A percentile compares a stretch with the other conserved stretches of the same genome.
These are phyloP conservation scores for Pyrgilauda ruficollis DNA, from an alignment of 2,113 vertebrate genomes.

Conservation along the genomic window DNA sequence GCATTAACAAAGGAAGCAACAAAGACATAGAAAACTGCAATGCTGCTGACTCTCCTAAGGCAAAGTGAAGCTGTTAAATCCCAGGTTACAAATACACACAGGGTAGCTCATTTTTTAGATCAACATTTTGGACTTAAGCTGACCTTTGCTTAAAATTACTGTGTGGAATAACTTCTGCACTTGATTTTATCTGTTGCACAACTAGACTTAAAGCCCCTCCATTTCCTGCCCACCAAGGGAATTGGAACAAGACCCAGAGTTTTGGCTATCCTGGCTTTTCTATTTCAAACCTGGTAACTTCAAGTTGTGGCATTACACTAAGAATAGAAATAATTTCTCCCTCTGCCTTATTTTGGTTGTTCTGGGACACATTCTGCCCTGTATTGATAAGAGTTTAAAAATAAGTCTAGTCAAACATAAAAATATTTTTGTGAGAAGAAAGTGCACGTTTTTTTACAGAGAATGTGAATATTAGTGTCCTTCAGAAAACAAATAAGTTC, in stretches of 20 bases:
- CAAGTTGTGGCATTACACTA: background rate
- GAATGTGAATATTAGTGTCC: background rate
- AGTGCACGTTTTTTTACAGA: background rate
- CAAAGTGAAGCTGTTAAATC: background rate
- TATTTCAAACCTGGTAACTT: background rate
- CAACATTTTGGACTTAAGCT: background rate
- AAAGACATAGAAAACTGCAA: background rate
- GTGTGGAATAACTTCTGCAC: background rate
- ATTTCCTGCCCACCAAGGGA: background rate
- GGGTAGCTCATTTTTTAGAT: background rate
- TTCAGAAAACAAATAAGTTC: slow-evolving; percentile 22
- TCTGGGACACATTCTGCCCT: background rate
- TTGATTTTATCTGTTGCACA: background rate
- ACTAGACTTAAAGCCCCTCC: background rate
- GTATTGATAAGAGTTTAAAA: slow-evolving; percentile 45
- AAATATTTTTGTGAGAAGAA: slow-evolving; percentile 46
- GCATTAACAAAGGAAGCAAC: background rate
- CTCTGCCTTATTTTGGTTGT: slow-evolving; percentile 8
- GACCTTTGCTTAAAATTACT: background rate
- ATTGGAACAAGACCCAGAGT: background rate
- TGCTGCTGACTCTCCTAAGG: background rate
- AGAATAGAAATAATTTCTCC: background rate
- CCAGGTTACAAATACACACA: background rate
- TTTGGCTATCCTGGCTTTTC: background rate
- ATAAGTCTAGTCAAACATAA: background rate